Base-by-base conservation (phyloP, 2,888 invertebrate species). In the Peribatodes rhomboidaria region DNA sequence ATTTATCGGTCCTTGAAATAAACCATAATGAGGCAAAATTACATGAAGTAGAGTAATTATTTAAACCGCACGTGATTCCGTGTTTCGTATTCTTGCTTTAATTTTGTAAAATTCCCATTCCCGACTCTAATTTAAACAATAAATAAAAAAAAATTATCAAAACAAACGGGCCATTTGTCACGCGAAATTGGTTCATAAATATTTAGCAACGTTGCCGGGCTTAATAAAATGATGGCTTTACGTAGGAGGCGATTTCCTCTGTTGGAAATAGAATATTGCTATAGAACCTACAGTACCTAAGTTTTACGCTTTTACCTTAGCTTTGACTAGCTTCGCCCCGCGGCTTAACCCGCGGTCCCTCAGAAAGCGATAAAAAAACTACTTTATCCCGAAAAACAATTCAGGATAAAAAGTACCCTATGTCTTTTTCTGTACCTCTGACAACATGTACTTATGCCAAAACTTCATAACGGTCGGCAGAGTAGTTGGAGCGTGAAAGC, bases 121-220 rank as follows among this genome's bases (percentile, higher is more conserved):
- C 60, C 60, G 53, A 35, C 65, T 78, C 71, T 70, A 49, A 65
- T 65, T 59, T 64, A 44, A 18, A 69, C 71, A 75, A 80, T 81
- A 79, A 81, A 83, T 81, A 81, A 72, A 77, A 72, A 77, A 27
- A 80, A 79, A 81, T 80, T 78, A 80, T 78, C 77, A 77, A 76
- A 78, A 79, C 78, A 78, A 82, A 79, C 71, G 68, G 58, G 65
- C 77, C 77, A 80, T 83, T 83, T 84, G 68, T 78, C 75, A 71
- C 62, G 73, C 71, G 72, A 80, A 86, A 86, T 82, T 85, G 82
- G 77, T 79, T 84, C 81, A 84, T 87, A 85, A 85, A 85, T 85
- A 86, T 85, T 81, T 78, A 82, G 70, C 61, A 76, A 78, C 68
- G 74, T 80, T 83, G 78, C 74, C 75, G 74, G 68, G 78, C 77